Evolutionary conservation across 2,113 vertebrate genomes (phyloP), one percentile per base, ranked within the genome.

Genomic region (Indicator indicator): DNA sequence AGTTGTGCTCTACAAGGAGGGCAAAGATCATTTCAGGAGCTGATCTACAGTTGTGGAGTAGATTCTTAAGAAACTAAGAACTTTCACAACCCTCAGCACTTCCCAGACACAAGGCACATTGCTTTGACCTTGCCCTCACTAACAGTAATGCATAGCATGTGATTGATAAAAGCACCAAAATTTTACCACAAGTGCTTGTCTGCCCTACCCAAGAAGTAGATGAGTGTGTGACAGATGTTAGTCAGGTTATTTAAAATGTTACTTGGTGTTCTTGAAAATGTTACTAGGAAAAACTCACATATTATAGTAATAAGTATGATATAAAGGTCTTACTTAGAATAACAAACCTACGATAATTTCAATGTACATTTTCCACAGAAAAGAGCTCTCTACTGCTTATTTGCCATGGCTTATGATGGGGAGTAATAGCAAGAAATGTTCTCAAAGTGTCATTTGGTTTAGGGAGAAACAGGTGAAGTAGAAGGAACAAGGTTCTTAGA

Each of bases 61-160:
- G 46, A 86, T 74, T 93, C 91, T 60, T 74, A 59, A 83, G 72
- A 83, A 90, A 67, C n/a, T 38, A 59, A 33, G 58, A 77, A 64
- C 16, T 74, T 38, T 77, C 42, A 28, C 23, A 78, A 32, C 23
- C 42, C 33, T 77, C 69, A 54, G 33, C 9, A 5, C 38, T 26
- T 80, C 36, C 9, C 2, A 2, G 86, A 71, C 5, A 12, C n/a
- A 70, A 73, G 59, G 68, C 50, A 83, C 55, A 23, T 63, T 86
- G 90, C 42, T 78, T 86, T 86, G 79, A 91, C 88, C n/a, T 91
- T 83, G 58, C 38, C 65, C 42, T 86, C 69, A 38, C 72, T 86
- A 77, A 67, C 19, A 74, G 42, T 86, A 91, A 90, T 44, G 15
- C 20, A 48, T n/a, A 86, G 40, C 62, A 83, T 36, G 58, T 4